These are phyloP conservation scores for Acanthaster planci DNA, from an alignment of 35 echinoderm and acorn worm genomes.

Conservation along the genomic window DNA sequence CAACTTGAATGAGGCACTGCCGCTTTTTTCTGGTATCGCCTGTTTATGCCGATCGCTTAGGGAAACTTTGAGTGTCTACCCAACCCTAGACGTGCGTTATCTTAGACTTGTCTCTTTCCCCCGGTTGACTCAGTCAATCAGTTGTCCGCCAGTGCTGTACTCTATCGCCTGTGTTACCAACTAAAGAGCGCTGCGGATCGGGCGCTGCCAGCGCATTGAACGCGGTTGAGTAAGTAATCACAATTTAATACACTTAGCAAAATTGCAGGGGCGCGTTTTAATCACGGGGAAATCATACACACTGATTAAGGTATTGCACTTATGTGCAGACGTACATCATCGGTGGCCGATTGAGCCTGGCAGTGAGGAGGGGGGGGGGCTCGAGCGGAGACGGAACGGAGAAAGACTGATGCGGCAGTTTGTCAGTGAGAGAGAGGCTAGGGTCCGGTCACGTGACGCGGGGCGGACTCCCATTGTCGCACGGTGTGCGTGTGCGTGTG, in stretches of 20 bases:
- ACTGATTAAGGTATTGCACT: conserved; percentile 59
- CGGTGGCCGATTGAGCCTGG: conserved; percentile 9
- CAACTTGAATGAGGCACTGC: neutral
- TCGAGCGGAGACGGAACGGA: too few relatives aligned
- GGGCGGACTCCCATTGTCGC: neutral
- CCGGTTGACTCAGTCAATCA: neutral
- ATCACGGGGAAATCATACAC: conserved; percentile 48
- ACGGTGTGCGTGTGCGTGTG: neutral
- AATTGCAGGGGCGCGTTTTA: conserved; percentile 65
- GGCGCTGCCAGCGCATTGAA: conserved; percentile 50
- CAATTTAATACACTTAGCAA: conserved; percentile 81
- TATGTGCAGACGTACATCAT: conserved; percentile 21
- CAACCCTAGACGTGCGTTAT: neutral
- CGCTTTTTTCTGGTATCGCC: conserved; percentile 7
- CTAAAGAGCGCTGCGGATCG: conserved; percentile 8
- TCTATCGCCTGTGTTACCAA: neutral
- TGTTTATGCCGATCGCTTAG: conserved; percentile 9
- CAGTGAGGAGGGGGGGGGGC: neutral
- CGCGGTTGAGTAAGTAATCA: conserved; percentile 70
- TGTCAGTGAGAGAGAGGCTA: conserved; percentile 18
- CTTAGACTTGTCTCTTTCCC: conserved; percentile 1
- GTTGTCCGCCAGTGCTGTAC: neutral
- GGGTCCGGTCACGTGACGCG: conserved; percentile 44
- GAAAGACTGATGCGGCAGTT: conserved; percentile 28
- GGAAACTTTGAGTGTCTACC: conserved; percentile 22